Base-by-base conservation (phyloP, 2,888 invertebrate species). In the Onchidella celtica region DNA sequence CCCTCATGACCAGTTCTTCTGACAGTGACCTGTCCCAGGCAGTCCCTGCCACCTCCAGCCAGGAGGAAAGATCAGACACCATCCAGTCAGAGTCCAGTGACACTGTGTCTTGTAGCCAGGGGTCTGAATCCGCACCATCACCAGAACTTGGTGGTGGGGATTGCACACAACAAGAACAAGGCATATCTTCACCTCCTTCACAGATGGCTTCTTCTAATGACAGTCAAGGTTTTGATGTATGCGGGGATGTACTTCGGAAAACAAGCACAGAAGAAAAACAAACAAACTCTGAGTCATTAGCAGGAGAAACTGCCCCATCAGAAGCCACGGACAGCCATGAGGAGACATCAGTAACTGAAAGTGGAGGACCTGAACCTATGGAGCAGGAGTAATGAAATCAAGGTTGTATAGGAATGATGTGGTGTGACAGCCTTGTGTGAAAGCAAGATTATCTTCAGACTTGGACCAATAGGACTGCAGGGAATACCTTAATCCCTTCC, bases 211-310 rank as follows among this genome's bases (percentile, higher is more conserved):
- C 78, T 0, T 61, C 78, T 1, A 38, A 11, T 57, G 78, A 69
- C 78, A 78, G 78, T 27, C 69, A 38, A 24, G 69, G 78, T 34
- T 78, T 78, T 69, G 69, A 78, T 69, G 69, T 69, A 0, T 55
- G 17, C 27, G 68, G 27, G 4, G 34, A 65, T 38, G 55, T 21
- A 1, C 21, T 63, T 32, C 24, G 24, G 6, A 40, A 61, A 14
- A 40, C 24, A 6, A 63, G 3, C 24, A 21, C 4, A 24, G 74
- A 75, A 38, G 69, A 78, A 34, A 57, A 76, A 29, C 2, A 66
- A 21, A 21, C 47, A n/a, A 34, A n/a, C 9, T 34, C 32, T 6
- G 66, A 76, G 66, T 6, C 32, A n/a, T 3, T 32, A 66, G 66
- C 9, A 9, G 66, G 21, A 21, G 61, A 61, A n/a, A n/a, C 29